Conservation (phyloP, 2,113 vertebrate species). For the Pagrus major region DNA sequence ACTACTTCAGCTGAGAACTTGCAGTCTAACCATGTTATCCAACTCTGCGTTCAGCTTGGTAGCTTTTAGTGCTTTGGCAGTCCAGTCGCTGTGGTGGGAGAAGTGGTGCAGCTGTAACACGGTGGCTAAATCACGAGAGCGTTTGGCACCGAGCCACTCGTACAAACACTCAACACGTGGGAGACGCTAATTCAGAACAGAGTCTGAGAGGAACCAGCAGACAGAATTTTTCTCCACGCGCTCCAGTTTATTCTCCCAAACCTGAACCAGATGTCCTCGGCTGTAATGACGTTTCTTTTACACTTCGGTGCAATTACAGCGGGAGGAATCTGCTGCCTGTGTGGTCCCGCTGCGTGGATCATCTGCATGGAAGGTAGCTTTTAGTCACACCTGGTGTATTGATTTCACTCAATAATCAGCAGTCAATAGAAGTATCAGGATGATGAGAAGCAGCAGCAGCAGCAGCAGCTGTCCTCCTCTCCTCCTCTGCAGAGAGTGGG, state of each 20-base stretch:
- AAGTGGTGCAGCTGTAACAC: background rate
- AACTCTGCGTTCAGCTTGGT: background rate
- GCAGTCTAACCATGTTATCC: background rate
- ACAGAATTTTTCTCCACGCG: background rate
- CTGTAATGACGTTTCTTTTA: slow-evolving; percentile 17
- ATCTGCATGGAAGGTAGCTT: background rate
- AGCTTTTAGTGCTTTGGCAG: background rate
- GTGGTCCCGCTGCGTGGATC: slow-evolving; percentile 28
- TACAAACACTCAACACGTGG: background rate
- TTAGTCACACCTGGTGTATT: background rate
- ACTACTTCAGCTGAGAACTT: background rate
- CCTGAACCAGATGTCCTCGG: slow-evolving; percentile 46
- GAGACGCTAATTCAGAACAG: slow-evolving; percentile 15
- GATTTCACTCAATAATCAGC: background rate
- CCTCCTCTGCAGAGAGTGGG: background rate
- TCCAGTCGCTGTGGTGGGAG: slow-evolving; percentile 1
- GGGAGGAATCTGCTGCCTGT: slow-evolving; percentile 25
- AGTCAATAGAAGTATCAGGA: background rate
- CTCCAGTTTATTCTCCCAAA: slow-evolving; percentile 27
- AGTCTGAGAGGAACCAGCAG: slow-evolving; percentile 17
- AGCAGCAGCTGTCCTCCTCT: background rate
- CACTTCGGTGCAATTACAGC: background rate
- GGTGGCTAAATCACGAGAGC: slow-evolving; percentile 2
- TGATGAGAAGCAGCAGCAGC: background rate
- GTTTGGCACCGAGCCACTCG: slow-evolving; percentile 1